Evolutionary conservation across 2,797 vertebrate species (phyloP).

Genomic region (Kryptolebias ocellatus): DNA sequence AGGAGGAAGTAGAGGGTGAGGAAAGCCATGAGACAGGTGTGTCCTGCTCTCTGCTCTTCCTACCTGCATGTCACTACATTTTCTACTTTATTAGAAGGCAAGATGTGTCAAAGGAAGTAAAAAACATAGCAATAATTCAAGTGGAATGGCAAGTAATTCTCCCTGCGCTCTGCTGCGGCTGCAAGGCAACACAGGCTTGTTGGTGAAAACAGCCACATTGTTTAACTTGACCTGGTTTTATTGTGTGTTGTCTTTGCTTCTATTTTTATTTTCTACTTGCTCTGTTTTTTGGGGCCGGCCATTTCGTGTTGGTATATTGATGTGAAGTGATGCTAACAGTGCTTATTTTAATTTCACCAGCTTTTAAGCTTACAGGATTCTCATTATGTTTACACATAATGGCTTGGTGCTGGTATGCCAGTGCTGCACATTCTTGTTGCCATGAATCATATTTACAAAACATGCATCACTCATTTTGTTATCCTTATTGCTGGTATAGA

Average conservation of each 20-base stretch:
- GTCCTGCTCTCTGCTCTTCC: constrained; percentile 84
- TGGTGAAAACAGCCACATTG: constrained; percentile 79
- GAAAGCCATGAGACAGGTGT: constrained; percentile 90
- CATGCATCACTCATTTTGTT: constrained; percentile 32
- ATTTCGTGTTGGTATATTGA: constrained; percentile 66
- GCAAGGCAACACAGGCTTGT: constrained; percentile 87
- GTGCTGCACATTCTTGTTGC: constrained; percentile 76
- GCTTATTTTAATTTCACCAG: constrained; percentile 56
- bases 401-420: constrained; percentile 84
- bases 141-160: constrained; percentile 78
- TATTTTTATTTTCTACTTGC: constrained; percentile 63
- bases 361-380: constrained; percentile 63
- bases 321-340: constrained; percentile 73
- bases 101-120: constrained; percentile 57
- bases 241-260: constrained; percentile 61
- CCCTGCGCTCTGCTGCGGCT: constrained; percentile 81
- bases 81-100: constrained; percentile 56
- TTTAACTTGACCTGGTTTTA: constrained; percentile 61
- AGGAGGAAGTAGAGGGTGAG: constrained; percentile 82
- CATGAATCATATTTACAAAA: constrained; percentile 44
- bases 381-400: constrained; percentile 60
- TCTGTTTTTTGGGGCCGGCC: constrained; percentile 65
- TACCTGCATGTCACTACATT: constrained; percentile 88
- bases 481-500: constrained; percentile 18
- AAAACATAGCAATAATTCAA: constrained; percentile 59